Evolutionary conservation across 1,140 invertebrate genomes (phyloP), one percentile per base, ranked within the genome.

Genomic region (Drosophila dunni): DNA sequence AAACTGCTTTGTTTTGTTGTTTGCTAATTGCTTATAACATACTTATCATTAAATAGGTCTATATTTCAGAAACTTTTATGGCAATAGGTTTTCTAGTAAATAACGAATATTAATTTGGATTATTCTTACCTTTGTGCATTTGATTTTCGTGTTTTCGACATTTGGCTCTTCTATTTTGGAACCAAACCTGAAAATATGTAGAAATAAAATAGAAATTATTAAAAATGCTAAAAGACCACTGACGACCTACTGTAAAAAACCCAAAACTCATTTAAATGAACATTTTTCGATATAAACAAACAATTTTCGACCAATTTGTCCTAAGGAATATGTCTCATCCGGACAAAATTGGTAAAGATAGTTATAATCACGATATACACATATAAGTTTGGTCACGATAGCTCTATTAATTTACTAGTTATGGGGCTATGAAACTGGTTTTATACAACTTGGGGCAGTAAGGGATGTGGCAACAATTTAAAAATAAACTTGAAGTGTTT

Each of bases 131-230:
- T 96, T 98, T 98, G 90, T 98, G 97, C 94, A 98, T 95, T 93
- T 98, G 98, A 93, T 97, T 98, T 92, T 99, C 98, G 88, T 98
- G 98, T 93, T 99, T 99, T 63, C 98, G 94, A 92, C 97, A 98
- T 93, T 99, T 99, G 1, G 98, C 98, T 80, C 98, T 94, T 84
- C 98, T 94, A 92, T 99, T 99, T 94, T 99, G 98, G 93, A 99
- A 99, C 98, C 98, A 99, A 65, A 98, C 97, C 96, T 97, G 93
- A 40, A 94, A 90, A 62, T 34, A 73, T 29, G 45, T 29, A 53
- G 33, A 57, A 40, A 20, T 38, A 2, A 44, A 29, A 10, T 38
- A 20, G 11, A 38, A 46, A 6, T 29, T 29, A 44, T 34, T 8
- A n/a, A 36, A 2, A 48, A 46, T 10, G 46, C 8, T 15, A 34